A percentile compares a stretch with the other conserved stretches of the same genome.
Evolutionary conservation across 2,113 vertebrate genomes (phyloP).

Genomic region (Anhinga rufa): DNA sequence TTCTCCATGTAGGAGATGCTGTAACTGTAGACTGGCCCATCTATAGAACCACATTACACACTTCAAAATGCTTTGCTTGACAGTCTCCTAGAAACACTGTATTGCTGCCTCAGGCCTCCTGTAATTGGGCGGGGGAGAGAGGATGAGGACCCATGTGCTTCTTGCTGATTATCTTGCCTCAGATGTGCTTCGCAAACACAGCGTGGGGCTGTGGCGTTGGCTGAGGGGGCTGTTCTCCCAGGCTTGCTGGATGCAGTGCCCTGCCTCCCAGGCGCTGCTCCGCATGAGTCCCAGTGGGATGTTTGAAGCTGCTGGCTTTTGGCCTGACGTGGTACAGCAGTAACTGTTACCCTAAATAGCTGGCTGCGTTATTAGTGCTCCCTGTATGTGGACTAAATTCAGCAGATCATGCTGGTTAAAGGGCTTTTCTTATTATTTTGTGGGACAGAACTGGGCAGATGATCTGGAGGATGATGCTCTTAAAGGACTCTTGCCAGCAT

Average conservation of each 20-base stretch:
- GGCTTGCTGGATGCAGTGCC: neutral
- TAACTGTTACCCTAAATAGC: neutral
- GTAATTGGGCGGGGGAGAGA: neutral
- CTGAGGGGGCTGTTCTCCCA: neutral
- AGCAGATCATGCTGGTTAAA: conserved; percentile 1
- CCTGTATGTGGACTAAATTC: neutral
- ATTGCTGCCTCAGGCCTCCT: neutral
- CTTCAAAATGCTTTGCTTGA: neutral
- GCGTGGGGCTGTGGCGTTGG: neutral
- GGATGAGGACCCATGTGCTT: neutral
- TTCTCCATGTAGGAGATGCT: neutral
- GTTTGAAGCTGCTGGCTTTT: neutral
- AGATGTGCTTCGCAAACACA: neutral
- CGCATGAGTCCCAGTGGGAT: neutral
- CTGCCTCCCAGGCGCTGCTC: neutral
- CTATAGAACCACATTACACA: neutral
- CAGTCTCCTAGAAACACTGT: neutral
- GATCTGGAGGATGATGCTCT: conserved; percentile 71
- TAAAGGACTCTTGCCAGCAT: conserved; percentile 73
- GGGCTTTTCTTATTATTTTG: conserved; percentile 4
- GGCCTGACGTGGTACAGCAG: neutral
- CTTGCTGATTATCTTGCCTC: neutral
- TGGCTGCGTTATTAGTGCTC: neutral
- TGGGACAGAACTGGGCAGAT: conserved; percentile 50
- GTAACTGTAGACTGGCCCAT: neutral